These are phyloP conservation scores for Rana temporaria DNA, from an alignment of 2,113 vertebrate genomes.

Conservation along the genomic window DNA sequence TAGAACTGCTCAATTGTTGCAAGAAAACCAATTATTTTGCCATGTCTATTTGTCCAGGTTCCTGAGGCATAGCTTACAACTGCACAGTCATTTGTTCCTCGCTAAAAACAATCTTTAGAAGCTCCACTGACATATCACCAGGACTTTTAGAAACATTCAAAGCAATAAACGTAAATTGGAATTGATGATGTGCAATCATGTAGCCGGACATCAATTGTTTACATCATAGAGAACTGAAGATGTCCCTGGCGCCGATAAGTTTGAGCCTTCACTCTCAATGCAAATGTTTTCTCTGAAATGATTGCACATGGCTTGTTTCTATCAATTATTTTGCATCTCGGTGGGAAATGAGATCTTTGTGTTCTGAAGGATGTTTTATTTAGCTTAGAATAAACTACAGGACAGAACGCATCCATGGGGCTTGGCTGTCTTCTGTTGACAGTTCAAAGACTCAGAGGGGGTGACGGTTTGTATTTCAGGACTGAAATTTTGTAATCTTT, in stretches of 20 bases:
- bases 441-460: conserved; percentile 1
- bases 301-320: conserved; percentile 14
- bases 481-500: not conserved
- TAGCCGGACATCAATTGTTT: conserved; percentile 39
- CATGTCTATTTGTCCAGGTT: conserved; percentile 33
- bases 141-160: conserved; percentile 35
- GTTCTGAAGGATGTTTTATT: conserved; percentile 27
- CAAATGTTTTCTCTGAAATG: conserved; percentile 25
- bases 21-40: conserved; percentile 49
- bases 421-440: not conserved
- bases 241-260: conserved; percentile 15
- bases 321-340: conserved; percentile 22
- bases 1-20: conserved; percentile 41
- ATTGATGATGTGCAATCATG: conserved; percentile 48
- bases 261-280: conserved; percentile 42
- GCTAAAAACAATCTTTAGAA: conserved; percentile 48
- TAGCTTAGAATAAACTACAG: not conserved
- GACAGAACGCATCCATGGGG: not conserved
- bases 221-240: conserved; percentile 17
- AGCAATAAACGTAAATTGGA: conserved; percentile 53
- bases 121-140: conserved; percentile 18
- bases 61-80: conserved; percentile 41
- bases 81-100: conserved; percentile 38
- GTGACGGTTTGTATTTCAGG: not conserved
- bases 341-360: conserved; percentile 21